Evolutionary conservation across 2,113 vertebrate genomes (phyloP).

Genomic region (Pygoscelis adeliae): DNA sequence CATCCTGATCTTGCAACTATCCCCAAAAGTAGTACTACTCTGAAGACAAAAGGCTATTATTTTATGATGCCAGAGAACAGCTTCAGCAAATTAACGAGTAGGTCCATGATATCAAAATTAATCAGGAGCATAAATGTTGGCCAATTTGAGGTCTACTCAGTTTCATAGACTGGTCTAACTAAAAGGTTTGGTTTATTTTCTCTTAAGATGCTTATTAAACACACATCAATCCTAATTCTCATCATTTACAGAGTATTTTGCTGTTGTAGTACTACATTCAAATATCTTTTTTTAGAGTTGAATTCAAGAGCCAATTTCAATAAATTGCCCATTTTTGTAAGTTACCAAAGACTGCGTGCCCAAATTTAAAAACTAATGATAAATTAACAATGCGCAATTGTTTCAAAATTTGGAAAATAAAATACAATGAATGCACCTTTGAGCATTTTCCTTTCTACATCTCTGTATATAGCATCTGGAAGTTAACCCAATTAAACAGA

Average conservation of each 20-base stretch:
- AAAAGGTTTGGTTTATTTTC: background rate
- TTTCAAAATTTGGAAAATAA: background rate
- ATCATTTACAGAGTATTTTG: background rate
- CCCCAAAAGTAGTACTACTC: background rate
- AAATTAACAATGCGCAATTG: background rate
- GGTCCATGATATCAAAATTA: background rate
- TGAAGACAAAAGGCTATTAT: background rate
- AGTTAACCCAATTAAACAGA: background rate
- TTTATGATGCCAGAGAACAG: background rate
- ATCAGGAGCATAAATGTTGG: background rate
- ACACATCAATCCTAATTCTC: background rate
- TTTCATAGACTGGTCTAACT: background rate
- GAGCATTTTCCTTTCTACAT: background rate
- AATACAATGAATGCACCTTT: background rate
- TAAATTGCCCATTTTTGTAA: background rate
- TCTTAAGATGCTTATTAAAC: background rate
- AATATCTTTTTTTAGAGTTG: background rate
- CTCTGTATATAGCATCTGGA: background rate
- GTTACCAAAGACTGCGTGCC: background rate
- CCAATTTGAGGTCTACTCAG: background rate
- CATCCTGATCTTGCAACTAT: background rate
- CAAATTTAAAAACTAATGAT: background rate
- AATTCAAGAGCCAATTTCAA: background rate
- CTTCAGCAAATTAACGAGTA: background rate
- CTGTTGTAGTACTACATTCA: background rate